These are phyloP conservation scores for Nothocercus nigrocapillus DNA, from an alignment of 2,113 vertebrate genomes.

Conservation along the genomic window DNA sequence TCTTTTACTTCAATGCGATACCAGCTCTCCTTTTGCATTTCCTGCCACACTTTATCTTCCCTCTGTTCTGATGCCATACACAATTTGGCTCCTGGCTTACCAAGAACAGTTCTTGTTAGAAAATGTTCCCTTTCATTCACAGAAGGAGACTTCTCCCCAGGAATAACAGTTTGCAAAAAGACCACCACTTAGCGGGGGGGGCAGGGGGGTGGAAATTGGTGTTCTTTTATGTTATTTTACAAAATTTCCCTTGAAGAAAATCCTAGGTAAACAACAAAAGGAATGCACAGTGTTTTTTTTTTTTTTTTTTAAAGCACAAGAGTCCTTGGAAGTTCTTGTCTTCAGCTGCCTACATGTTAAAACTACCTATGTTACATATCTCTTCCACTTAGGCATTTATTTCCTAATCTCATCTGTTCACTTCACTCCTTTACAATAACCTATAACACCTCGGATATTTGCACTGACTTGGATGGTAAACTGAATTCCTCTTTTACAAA, in stretches of 20 bases:
- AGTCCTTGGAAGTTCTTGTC: background rate
- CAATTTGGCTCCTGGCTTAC: constrained; percentile 13
- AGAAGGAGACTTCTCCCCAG: background rate
- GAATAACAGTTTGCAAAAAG: background rate
- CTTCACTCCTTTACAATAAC: background rate
- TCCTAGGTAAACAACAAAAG: background rate
- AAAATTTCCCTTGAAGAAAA: background rate
- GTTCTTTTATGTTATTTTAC: background rate
- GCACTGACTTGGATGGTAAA: background rate
- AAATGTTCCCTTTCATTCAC: background rate
- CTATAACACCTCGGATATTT: background rate
- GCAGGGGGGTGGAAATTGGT: background rate
- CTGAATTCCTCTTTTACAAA: background rate
- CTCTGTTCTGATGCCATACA: background rate
- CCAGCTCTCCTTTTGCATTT: constrained; percentile 3
- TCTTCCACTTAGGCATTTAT: background rate
- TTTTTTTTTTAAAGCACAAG: background rate
- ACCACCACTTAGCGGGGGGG: background rate
- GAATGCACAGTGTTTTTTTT: background rate
- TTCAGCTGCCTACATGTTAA: background rate
- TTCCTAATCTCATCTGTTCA: background rate
- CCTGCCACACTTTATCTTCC: constrained; percentile 3
- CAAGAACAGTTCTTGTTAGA: background rate
- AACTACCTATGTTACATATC: background rate
- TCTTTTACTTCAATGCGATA: background rate